Evolutionary conservation across 2,113 vertebrate species (phyloP).

Genomic region (Donacobius atricapilla): DNA sequence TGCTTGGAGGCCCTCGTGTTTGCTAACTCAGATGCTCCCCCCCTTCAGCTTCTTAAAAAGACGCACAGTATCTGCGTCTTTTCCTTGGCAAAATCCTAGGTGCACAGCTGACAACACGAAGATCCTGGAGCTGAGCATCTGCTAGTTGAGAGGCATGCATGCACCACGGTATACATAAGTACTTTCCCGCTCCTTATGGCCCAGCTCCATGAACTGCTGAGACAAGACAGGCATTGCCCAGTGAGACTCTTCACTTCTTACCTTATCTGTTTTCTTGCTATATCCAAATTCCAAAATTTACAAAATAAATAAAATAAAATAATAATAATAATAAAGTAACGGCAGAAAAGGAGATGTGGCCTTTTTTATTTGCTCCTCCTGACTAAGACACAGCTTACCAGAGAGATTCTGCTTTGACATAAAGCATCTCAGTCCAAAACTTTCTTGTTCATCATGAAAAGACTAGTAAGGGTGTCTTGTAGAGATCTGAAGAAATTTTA

Average conservation of each 20-base stretch:
- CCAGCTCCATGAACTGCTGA: neutral
- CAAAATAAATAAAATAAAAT: too few species aligned
- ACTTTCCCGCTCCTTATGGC: neutral
- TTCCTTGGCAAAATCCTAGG: neutral
- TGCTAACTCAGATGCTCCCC: neutral
- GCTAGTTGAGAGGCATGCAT: neutral
- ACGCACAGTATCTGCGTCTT: accelerated
- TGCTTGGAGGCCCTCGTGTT: neutral
- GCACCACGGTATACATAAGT: neutral
- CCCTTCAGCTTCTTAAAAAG: neutral
- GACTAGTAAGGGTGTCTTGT: neutral
- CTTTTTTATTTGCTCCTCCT: neutral
- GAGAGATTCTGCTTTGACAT: neutral
- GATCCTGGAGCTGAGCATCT: neutral
- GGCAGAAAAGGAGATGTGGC: neutral
- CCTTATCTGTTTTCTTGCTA: neutral
- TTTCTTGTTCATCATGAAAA: neutral
- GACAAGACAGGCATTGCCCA: neutral
- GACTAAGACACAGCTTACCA: neutral
- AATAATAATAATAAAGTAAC: too few species aligned
- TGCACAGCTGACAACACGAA: neutral
- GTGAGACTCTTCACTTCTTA: neutral
- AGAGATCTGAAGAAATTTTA: neutral
- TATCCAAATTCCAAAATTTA: neutral
- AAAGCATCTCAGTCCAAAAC: neutral